Evolutionary conservation across 53 echinoderm and acorn worm species (phyloP), one percentile per base, ranked within the genome.

Genomic region (Patiria pectinifera): DNA sequence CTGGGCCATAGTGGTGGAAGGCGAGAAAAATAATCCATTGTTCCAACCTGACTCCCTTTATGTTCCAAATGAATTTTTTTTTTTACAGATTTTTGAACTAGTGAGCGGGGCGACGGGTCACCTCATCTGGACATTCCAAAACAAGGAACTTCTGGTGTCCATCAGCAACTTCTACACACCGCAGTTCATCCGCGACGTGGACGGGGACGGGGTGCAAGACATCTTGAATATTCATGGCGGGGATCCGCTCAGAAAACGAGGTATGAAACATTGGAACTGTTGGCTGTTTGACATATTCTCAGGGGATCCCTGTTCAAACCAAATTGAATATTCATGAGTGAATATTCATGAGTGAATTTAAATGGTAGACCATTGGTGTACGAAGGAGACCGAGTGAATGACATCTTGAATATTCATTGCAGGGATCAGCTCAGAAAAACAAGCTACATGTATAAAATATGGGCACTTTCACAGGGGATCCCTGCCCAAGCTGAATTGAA

Each of bases 161-260:
- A 91, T 98, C 45, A 98, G 96, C 63, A 98, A 98, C 87, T 92
- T 98, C 76, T 98, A 98, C 84, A 98, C 98, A 3, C 92, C 98
- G 8, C 96, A 96, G 86, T 96, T 97, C 82, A 94, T 97, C 21
- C 93, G 93, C 16, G 98, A 98, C 59, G 86, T 98, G 18, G 89
- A 98, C 48, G 92, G 92, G 2, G 98, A 98, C 86, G 92, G 93
- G 49, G 82, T 97, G 4, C 92, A 94, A 24, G 98, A 98, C 58
- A 71, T 98, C 8, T 58, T 98, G 45, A 96, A 94, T 69, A 94
- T 97, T 53, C 95, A 97, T 87, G 98, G 98, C 3, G 98, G 98
- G 35, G 98, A 98, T 84, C 98, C 98, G 16, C 88, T 97, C 71
- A 97, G 98, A 87, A 81, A 92, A 62, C 88, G 77, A 95, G 98